Percentiles rank a stretch among this genome's conserved stretches.
These are phyloP conservation scores for Phyto melanocephala DNA, from an alignment of 2,888 invertebrate genomes.

Conservation along the genomic window DNA sequence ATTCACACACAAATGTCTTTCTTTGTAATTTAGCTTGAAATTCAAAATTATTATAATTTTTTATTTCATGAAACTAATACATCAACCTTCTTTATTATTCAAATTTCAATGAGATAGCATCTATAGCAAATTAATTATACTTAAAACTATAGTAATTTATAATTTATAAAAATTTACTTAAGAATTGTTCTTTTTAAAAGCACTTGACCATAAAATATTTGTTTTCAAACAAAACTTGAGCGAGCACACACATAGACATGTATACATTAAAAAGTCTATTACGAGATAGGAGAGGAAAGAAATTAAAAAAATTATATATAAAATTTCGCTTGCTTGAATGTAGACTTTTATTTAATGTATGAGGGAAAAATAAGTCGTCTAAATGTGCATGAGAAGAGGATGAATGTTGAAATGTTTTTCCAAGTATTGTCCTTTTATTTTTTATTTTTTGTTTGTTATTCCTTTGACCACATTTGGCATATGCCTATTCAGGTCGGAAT, in stretches of 20 bases:
- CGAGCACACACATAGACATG: neutral
- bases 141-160: slow-evolving; percentile 5
- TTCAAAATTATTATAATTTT: too few relatives aligned
- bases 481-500: slow-evolving; percentile 59
- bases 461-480: slow-evolving; percentile 16
- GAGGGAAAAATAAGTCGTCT: neutral
- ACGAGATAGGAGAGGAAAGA: too few relatives aligned
- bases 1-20: too few relatives aligned
- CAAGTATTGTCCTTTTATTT: too few relatives aligned
- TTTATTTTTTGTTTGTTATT: too few relatives aligned
- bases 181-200: slow-evolving; percentile 28
- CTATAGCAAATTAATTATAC: slow-evolving; percentile 29
- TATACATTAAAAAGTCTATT: too few relatives aligned
- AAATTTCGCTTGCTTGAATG: neutral
- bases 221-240: neutral
- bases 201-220: slow-evolving; percentile 26
- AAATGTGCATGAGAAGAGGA: neutral
- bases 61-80: neutral
- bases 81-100: slow-evolving; percentile 3
- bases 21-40: too few relatives aligned
- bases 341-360: slow-evolving; percentile 23
- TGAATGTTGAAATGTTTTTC: neutral
- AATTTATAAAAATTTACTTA: slow-evolving; percentile 34
- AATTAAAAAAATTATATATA: too few relatives aligned
- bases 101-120: slow-evolving; percentile 14